Evolutionary conservation across 2,113 vertebrate genomes (phyloP), one percentile per base, ranked within the genome.

Genomic region (Bos javanicus): DNA sequence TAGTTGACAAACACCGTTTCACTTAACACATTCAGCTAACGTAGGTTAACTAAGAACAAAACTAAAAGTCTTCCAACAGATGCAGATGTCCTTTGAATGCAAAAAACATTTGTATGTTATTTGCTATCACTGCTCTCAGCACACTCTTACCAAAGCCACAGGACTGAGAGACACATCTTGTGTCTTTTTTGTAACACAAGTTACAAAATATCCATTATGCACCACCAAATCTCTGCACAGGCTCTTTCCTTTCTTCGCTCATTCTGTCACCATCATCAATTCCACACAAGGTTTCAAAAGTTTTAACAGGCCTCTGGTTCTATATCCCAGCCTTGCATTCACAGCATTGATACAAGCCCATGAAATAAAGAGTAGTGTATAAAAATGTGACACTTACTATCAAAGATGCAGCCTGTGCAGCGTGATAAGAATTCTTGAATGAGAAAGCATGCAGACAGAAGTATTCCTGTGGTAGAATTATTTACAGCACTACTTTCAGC

Each of bases 331-430:
- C 98, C 99, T 99, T 99, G 99, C 98, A 98, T 99, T 99, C 99
- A 99, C 15, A 99, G 99, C 99, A 98, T 99, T 99, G 99, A 99
- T 98, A 99, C 98, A 99, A 99, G 98, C 99, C 99, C 99, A 99
- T 99, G 98, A 99, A 99, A 99, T 99, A 99, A 99, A 99, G 98
- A 99, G 98, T 99, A 99, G 99, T 99, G 99, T 99, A 99, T 99
- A 99, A 99, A 99, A 99, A 99, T 99, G 99, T 99, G 99, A 99
- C 99, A 99, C 99, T 99, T 99, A 99, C 99, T 99, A 99, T 99
- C 99, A 99, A 99, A 99, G 99, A 99, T 99, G 99, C 99, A 99
- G 99, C 99, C 99, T 99, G 99, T 99, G 99, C 99, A 78, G 99
- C 99, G 99, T 99, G 99, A 99, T 99, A 99, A 99, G 99, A 99